Percentiles rank a stretch among this genome's conserved stretches.
These are phyloP conservation scores for Mohoua ochrocephala DNA, from an alignment of 2,113 vertebrate genomes.

Conservation along the genomic window DNA sequence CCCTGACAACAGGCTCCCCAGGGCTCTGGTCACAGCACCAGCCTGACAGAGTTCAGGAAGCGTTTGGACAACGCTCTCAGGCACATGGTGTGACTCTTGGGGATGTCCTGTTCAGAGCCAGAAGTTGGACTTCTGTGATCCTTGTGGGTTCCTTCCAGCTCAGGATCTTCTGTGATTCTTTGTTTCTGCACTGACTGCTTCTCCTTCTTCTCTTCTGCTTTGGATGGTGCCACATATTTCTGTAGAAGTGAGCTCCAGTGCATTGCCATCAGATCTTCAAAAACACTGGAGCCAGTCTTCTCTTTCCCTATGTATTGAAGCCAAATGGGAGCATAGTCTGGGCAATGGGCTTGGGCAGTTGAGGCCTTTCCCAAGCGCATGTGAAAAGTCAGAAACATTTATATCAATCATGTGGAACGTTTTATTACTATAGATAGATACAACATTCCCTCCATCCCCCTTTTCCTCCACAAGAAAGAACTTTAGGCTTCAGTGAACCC, in stretches of 20 bases:
- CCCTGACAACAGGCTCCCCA: neutral
- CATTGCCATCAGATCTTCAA: neutral
- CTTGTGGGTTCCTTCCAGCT: neutral
- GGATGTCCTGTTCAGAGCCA: neutral
- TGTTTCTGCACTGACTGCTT: neutral
- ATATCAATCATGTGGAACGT: neutral
- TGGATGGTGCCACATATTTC: neutral
- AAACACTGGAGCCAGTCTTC: neutral
- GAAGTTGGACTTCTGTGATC: neutral
- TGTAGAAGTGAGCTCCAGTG: neutral
- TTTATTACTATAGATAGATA: neutral
- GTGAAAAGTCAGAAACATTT: neutral
- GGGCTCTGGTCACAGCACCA: neutral
- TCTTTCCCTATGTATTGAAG: neutral
- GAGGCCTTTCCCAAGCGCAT: neutral
- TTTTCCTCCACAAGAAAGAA: neutral
- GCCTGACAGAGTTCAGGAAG: neutral
- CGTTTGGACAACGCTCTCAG: accelerated
- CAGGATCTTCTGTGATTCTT: neutral
- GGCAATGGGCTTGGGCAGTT: neutral
- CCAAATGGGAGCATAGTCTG: neutral
- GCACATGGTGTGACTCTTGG: neutral
- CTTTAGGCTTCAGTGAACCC: neutral
- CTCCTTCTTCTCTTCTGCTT: neutral
- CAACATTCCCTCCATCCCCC: too few relatives aligned